A percentile compares a stretch with the other conserved stretches of the same genome.
Conservation (phyloP, 2,113 vertebrate genomes). For the Tachuris rubrigastra region DNA sequence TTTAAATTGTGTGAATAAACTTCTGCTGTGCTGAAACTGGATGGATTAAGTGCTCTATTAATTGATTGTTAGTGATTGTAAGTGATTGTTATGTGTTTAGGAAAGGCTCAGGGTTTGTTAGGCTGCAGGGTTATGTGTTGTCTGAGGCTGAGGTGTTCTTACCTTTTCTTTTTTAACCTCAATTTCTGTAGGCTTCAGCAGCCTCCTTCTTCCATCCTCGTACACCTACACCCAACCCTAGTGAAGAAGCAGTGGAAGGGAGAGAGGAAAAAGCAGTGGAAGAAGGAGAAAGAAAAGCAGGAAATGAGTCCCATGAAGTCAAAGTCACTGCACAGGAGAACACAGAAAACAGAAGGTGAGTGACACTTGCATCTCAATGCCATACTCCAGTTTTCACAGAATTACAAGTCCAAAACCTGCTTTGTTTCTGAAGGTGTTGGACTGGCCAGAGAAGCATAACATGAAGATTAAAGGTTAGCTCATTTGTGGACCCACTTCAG, state of each 20-base stretch:
- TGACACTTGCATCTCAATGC: background rate
- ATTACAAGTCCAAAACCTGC: background rate
- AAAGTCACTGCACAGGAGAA: conserved; percentile 61
- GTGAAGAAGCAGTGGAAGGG: background rate
- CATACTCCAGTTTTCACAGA: background rate
- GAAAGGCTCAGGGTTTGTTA: background rate
- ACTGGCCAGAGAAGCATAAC: background rate
- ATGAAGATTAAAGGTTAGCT: background rate
- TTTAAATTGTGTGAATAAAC: background rate
- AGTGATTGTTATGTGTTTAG: background rate
- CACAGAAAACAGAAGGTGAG: conserved; percentile 81
- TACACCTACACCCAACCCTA: conserved; percentile 41
- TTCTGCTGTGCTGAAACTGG: background rate
- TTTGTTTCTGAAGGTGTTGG: background rate
- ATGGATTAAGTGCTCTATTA: background rate
- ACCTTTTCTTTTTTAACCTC: background rate
- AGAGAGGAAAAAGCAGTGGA: conserved; percentile 70
- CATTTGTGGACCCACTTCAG: background rate
- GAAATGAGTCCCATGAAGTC: background rate
- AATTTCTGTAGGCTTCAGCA: conserved; percentile 59
- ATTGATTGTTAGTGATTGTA: background rate
- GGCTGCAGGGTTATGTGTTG: background rate
- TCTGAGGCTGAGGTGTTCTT: background rate
- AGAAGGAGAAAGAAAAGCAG: conserved; percentile 63
- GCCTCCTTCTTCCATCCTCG: conserved; percentile 85